Evolutionary conservation across 2,888 invertebrate genomes (phyloP).

Genomic region (Perizoma flavofasciatum): DNA sequence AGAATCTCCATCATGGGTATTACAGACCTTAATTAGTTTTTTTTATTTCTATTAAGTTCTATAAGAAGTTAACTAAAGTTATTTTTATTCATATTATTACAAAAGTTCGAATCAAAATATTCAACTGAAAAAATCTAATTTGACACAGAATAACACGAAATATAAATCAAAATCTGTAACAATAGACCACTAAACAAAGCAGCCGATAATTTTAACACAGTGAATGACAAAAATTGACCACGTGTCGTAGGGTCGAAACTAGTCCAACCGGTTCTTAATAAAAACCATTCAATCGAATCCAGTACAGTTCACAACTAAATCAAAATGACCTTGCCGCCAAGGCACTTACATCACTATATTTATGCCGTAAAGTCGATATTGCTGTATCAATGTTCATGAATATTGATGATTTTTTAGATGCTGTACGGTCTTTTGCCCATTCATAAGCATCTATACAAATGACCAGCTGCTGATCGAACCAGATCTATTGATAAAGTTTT

Average conservation of each 20-base stretch:
- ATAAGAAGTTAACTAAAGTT: too few relatives aligned
- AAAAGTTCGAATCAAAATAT: neutral
- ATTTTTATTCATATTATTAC: neutral
- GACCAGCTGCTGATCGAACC: slow-evolving; percentile 43
- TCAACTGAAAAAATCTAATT: slow-evolving; percentile 9
- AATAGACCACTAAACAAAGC: slow-evolving; percentile 53
- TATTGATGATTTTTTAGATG: slow-evolving; percentile 31
- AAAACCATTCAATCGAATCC: slow-evolving; percentile 77
- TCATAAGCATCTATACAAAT: slow-evolving; percentile 32
- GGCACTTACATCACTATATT: slow-evolving; percentile 10
- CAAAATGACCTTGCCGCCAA: slow-evolving; percentile 25
- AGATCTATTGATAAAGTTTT: slow-evolving; percentile 41
- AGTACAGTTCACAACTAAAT: slow-evolving; percentile 48
- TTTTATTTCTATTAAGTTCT: neutral
- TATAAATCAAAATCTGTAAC: slow-evolving; percentile 25
- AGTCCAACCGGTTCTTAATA: slow-evolving; percentile 76
- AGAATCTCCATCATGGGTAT: too few relatives aligned
- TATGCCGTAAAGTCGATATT: slow-evolving; percentile 2
- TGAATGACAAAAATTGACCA: slow-evolving; percentile 77
- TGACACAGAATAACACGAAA: slow-evolving; percentile 18
- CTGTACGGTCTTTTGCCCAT: slow-evolving; percentile 19
- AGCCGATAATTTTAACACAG: slow-evolving; percentile 71
- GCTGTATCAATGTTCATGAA: slow-evolving; percentile 10
- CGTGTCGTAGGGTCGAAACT: slow-evolving; percentile 74
- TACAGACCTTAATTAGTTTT: neutral